These are phyloP conservation scores for Polymixis flavicincta DNA, from an alignment of 2,888 invertebrate genomes.

Conservation along the genomic window DNA sequence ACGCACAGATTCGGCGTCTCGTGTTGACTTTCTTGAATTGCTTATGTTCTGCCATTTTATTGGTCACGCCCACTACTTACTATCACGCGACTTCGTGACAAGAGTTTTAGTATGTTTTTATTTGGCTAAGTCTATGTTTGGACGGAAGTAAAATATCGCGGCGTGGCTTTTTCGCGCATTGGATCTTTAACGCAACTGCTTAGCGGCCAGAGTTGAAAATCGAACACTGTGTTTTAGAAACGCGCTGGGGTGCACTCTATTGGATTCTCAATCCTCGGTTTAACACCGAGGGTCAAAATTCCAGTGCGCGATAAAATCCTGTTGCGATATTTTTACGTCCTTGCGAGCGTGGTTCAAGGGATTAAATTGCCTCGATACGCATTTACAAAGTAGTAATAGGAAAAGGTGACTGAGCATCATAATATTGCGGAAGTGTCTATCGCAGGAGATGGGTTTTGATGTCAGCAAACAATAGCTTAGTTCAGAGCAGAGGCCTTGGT, in stretches of 20 bases:
- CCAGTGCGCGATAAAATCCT: no score
- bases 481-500: no score
- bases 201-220: not conserved
- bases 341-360: not conserved
- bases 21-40: slow-evolving; percentile 82
- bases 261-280: no score
- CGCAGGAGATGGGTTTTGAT: slow-evolving; percentile 23
- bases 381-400: slow-evolving; percentile 21
- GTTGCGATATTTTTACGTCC: no score
- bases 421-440: slow-evolving; percentile 33
- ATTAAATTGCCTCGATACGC: slow-evolving; percentile 37
- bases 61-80: slow-evolving; percentile 65
- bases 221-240: no score
- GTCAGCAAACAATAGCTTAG: not conserved
- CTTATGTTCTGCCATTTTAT: slow-evolving; percentile 70
- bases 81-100: slow-evolving; percentile 65
- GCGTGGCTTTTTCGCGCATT: not conserved
- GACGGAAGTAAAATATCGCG: not conserved
- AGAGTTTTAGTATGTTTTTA: slow-evolving; percentile 54
- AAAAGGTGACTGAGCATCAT: slow-evolving; percentile 14
- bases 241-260: no score
- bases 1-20: slow-evolving; percentile 81
- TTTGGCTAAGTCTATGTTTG: slow-evolving; percentile 11
- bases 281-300: no score
- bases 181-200: not conserved